These are phyloP conservation scores for Heliconius hewitsoni DNA, from an alignment of 1,140 invertebrate species.

Conservation along the genomic window DNA sequence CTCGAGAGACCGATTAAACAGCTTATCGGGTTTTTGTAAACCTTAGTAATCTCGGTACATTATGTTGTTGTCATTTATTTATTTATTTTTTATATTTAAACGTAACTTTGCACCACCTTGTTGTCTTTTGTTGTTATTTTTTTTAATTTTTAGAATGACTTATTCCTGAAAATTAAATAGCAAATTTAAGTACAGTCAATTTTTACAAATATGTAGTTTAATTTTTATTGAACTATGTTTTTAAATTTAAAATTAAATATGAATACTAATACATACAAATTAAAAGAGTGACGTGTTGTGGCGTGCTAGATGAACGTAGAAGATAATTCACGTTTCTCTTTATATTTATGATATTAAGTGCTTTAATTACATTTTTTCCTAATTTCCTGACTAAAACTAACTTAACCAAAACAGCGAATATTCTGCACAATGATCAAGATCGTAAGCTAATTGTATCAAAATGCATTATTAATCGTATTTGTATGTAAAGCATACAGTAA, in stretches of 20 bases:
- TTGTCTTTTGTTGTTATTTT: background rate
- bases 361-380: constrained; percentile 1
- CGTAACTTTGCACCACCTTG: too few species aligned
- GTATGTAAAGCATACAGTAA: constrained; percentile 18
- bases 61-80: constrained; percentile 4
- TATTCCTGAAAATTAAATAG: too few species aligned
- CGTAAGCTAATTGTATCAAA: background rate
- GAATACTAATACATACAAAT: background rate
- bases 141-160: background rate
- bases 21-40: constrained; percentile 65
- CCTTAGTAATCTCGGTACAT: constrained; percentile 3
- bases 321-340: constrained; percentile 7
- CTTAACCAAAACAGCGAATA: background rate
- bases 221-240: background rate
- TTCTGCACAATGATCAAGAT: constrained; percentile 14
- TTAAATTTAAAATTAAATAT: background rate
- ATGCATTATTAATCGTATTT: constrained; percentile 17
- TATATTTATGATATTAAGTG: constrained; percentile 9
- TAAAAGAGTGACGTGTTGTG: background rate
- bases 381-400: background rate
- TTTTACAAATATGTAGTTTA: background rate
- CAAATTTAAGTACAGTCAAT: too few species aligned
- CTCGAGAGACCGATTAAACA: constrained; percentile 68
- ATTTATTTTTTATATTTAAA: background rate
- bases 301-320: constrained; percentile 1